phyloP scores from a whole-genome alignment of 2,113 vertebrate genomes.

The Gallinago paraguaiae region DNA sequence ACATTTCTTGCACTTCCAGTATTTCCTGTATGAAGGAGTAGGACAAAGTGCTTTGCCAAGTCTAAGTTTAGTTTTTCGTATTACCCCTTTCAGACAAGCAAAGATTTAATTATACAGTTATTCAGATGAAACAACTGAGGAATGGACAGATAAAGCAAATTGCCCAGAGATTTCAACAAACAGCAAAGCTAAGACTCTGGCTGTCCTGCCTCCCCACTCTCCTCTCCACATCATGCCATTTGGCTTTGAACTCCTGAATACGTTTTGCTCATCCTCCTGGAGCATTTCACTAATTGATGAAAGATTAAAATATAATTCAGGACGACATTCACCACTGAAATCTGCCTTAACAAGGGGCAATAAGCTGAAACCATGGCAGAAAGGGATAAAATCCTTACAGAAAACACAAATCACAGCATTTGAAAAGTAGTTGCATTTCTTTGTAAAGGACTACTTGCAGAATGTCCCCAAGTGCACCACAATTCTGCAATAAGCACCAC shows the following conservation, averaged over 20 bases:
- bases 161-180: not conserved
- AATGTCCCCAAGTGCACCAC: not conserved
- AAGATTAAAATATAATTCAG: constrained; percentile 57
- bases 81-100: not conserved
- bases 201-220: not conserved
- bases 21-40: not conserved
- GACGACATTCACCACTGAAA: constrained; percentile 45
- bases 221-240: not conserved
- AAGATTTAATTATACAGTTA: not conserved
- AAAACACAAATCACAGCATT: not conserved
- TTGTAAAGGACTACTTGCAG: not conserved
- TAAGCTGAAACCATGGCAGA: not conserved
- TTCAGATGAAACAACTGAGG: not conserved
- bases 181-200: not conserved
- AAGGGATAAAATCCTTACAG: not conserved
- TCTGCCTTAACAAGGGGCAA: constrained; percentile 43
- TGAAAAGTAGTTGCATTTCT: not conserved
- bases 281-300: constrained; percentile 49
- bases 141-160: not conserved
- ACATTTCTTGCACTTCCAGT: not conserved
- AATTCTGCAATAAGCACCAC: not conserved
- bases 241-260: constrained; percentile 14
- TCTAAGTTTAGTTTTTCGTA: not conserved
- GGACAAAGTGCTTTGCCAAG: not conserved
- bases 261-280: constrained; percentile 35